Evolutionary conservation across 2,113 vertebrate genomes (phyloP).

Genomic region (Sardina pilchardus): DNA sequence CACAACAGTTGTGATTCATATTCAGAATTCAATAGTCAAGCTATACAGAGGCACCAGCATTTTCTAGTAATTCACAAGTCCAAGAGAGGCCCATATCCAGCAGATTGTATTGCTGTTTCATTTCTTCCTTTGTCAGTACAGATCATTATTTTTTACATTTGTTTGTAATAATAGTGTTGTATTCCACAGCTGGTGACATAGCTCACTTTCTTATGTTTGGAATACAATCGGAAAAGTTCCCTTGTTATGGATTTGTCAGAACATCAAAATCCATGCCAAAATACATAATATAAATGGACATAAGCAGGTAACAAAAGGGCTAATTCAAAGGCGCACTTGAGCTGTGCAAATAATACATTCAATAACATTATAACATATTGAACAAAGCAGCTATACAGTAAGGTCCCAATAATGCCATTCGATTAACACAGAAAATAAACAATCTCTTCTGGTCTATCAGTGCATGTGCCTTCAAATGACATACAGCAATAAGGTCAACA

Average conservation of each 20-base stretch:
- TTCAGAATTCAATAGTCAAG: background rate
- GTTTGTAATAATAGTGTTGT: background rate
- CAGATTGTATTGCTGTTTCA: background rate
- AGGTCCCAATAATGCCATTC: background rate
- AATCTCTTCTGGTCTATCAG: background rate
- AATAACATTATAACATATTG: conserved; percentile 7
- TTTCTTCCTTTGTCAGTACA: background rate
- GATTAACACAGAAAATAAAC: background rate
- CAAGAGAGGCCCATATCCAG: background rate
- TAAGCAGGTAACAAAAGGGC: background rate
- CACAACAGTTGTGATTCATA: background rate
- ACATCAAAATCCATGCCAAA: conserved; percentile 11
- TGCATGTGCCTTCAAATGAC: background rate
- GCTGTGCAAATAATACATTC: conserved; percentile 2
- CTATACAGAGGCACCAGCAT: background rate
- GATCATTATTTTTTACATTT: background rate
- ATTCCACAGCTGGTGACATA: background rate
- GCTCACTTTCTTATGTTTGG: background rate
- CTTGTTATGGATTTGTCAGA: background rate
- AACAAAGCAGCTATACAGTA: background rate
- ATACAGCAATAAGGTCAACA: background rate
- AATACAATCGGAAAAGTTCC: background rate
- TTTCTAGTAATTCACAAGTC: background rate
- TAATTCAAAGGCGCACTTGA: background rate
- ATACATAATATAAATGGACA: background rate